phyloP scores from a whole-genome alignment of 2,113 vertebrate species.

The Galbula dea region DNA sequence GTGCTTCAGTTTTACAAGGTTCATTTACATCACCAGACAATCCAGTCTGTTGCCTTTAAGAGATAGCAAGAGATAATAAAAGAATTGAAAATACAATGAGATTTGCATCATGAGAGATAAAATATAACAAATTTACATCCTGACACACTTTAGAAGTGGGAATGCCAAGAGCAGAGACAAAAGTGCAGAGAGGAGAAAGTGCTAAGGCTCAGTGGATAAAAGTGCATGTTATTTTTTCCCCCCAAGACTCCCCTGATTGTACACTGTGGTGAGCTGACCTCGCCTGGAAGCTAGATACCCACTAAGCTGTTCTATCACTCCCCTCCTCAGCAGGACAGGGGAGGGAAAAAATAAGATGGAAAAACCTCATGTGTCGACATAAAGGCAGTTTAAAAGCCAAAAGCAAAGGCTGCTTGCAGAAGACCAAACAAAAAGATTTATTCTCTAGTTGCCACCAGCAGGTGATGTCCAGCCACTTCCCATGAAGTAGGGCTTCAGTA shows the following conservation, averaged over 20 bases:
- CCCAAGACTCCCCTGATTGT: neutral
- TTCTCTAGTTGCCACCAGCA: neutral
- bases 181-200: neutral
- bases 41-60: neutral
- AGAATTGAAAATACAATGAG: neutral
- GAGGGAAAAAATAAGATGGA: neutral
- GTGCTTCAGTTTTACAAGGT: neutral
- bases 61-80: neutral
- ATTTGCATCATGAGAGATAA: neutral
- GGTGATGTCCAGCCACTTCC: neutral
- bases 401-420: neutral
- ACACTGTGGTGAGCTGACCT: neutral
- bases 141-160: neutral
- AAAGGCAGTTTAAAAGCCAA: neutral
- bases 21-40: neutral
- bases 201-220: neutral
- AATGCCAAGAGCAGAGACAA: neutral
- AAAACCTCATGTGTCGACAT: neutral
- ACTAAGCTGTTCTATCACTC: neutral
- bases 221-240: neutral
- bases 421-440: neutral
- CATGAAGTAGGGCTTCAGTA: neutral
- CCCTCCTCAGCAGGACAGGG: neutral
- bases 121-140: neutral
- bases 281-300: neutral